These are phyloP conservation scores for Thalassarche chlororhynchos DNA, from an alignment of 2,113 vertebrate species.

Conservation along the genomic window DNA sequence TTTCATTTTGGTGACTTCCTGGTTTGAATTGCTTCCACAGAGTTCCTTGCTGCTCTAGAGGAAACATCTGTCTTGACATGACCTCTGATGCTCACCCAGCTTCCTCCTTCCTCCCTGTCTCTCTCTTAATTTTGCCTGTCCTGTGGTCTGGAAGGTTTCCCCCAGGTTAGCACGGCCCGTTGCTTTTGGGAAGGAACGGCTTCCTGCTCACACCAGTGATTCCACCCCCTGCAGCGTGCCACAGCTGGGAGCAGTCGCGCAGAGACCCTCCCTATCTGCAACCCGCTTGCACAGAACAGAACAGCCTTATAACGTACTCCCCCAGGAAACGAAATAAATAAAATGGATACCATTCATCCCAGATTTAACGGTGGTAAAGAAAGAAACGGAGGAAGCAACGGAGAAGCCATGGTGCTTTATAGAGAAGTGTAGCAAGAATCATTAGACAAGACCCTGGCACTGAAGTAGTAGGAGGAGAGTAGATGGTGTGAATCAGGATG, in stretches of 20 bases:
- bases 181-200: background rate
- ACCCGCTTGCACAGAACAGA: background rate
- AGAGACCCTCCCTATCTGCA: background rate
- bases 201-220: background rate
- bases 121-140: background rate
- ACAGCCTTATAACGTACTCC: background rate
- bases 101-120: background rate
- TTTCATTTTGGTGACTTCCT: background rate
- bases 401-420: background rate
- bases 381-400: background rate
- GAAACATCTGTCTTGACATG: background rate
- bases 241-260: background rate
- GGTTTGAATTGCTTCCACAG: background rate
- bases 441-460: background rate
- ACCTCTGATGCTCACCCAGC: background rate
- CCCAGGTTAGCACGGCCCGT: rapidly evolving
- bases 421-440: background rate
- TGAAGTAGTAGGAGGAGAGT: background rate
- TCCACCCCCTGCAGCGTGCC: rapidly evolving
- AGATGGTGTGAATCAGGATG: background rate
- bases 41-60: background rate
- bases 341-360: background rate
- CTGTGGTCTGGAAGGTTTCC: background rate
- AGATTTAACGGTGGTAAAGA: background rate
- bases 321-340: background rate